Evolutionary conservation across 2,797 vertebrate genomes (phyloP), one percentile per base, ranked within the genome.

Genomic region (Notolepis coatsorum): DNA sequence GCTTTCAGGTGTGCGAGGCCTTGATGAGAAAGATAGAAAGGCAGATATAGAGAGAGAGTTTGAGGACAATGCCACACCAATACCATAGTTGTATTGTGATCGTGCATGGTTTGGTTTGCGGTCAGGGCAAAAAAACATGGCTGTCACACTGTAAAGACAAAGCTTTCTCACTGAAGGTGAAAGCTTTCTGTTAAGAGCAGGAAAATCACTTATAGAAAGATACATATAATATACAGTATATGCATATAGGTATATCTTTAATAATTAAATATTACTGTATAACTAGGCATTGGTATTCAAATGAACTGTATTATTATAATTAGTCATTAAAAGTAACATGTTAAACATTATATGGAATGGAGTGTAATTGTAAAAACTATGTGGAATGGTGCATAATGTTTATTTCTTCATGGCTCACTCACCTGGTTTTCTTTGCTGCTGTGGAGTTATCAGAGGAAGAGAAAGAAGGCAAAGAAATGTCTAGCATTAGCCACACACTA

Each of bases 1-100:
- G 94, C 84, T 95, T 99, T 96, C 95, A 97, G 93, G 86, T 99
- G 96, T 80, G 96, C 95, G 84, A 99, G 92, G 90, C 96, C 97
- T 99, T 96, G 81, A 88, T 86, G 72, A 70, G 86, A 71, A 62
- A 77, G 68, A 80, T 43, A 80, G 68, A 80, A 71, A 73, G 77
- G 85, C 35, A 79, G 69, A 79, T 60, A 74, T 56, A 91, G 84
- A 84, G 65, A 88, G 65, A 41, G 6, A 61, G 81, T 68, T 84
- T 92, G 39, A 84, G 83, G 84, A 91, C 68, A 85, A 52, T 60
- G 61, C 55, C 87, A 89, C 81, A 59, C 89, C 91, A 91, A 80
- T 89, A 89, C 87, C 68, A 41, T 61, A 88, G 75, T 71, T 77
- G 92, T 93, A 95, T 93, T 93, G 91, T 86, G 77, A 84, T 46